Evolutionary conservation across 2,113 vertebrate genomes (phyloP).

Genomic region (Cygnus buccinator): DNA sequence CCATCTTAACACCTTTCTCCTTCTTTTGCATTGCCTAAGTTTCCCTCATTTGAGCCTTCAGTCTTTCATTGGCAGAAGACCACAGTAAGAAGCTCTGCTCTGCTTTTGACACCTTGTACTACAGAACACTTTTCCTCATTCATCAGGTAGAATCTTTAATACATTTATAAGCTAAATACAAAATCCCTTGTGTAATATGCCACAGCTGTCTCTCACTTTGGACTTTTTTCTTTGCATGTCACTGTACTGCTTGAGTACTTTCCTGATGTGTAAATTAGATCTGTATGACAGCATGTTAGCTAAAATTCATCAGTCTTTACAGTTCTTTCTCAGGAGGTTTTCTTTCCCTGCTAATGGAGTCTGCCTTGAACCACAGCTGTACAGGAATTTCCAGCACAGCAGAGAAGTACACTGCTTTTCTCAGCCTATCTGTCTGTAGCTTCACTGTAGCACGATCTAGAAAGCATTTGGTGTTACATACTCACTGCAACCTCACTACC

Average conservation of each 20-base stretch:
- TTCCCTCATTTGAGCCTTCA: not conserved
- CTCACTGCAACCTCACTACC: not conserved
- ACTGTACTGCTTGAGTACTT: slow-evolving; percentile 19
- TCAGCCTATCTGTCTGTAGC: slow-evolving; percentile 1
- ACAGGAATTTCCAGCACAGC: not conserved
- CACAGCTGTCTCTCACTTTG: not conserved
- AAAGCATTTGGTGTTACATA: not conserved
- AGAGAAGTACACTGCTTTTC: not conserved
- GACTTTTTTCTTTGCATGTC: slow-evolving; percentile 8
- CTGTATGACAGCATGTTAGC: slow-evolving; percentile 35
- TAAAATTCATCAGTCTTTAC: slow-evolving; percentile 30
- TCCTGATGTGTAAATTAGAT: slow-evolving; percentile 53
- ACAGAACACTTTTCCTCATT: not conserved
- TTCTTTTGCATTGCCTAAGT: not conserved
- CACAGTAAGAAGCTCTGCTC: not conserved
- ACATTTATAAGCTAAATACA: slow-evolving; percentile 30
- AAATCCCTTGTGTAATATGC: slow-evolving; percentile 28
- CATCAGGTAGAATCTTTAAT: not conserved
- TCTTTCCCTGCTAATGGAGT: not conserved
- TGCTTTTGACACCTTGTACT: slow-evolving; percentile 14
- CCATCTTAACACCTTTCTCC: not conserved
- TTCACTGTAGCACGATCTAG: not conserved
- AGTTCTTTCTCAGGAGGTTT: slow-evolving; percentile 45
- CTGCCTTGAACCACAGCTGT: not conserved
- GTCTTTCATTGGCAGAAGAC: not conserved